phyloP scores from a whole-genome alignment of 2,797 vertebrate genomes.

The Anomalospiza imberbis region DNA sequence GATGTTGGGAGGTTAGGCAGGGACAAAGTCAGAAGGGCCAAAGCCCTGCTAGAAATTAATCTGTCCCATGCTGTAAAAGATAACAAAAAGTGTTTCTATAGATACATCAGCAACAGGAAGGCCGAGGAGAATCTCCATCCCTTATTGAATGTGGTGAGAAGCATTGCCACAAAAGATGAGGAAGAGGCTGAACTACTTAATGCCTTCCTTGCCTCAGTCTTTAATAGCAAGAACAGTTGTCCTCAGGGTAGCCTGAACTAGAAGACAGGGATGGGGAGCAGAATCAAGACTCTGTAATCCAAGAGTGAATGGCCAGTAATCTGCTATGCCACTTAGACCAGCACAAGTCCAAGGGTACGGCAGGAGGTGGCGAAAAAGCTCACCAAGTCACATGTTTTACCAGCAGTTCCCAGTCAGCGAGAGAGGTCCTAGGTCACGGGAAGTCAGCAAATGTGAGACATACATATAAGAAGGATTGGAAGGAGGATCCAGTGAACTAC shows the following conservation, averaged over 20 bases:
- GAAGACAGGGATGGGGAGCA: neutral
- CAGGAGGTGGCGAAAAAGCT: neutral
- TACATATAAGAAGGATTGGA: neutral
- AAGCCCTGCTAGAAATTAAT: neutral
- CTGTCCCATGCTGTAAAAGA: neutral
- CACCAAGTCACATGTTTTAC: neutral
- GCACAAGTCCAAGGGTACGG: neutral
- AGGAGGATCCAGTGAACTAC: neutral
- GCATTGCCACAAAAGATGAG: neutral
- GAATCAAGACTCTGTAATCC: neutral
- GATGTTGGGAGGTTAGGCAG: neutral
- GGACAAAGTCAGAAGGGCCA: neutral
- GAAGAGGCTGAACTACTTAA: neutral
- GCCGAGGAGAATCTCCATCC: neutral
- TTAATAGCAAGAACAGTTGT: neutral
- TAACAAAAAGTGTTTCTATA: neutral
- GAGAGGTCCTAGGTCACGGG: neutral
- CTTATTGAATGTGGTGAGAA: neutral
- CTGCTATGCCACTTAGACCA: neutral
- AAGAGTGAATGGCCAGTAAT: neutral
- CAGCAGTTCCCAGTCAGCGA: neutral
- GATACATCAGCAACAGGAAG: neutral
- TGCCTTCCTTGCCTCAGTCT: neutral
- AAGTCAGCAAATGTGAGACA: neutral
- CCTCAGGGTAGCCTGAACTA: neutral